Conservation (phyloP, 2,113 vertebrate species). For the Lipophrys pholis region DNA sequence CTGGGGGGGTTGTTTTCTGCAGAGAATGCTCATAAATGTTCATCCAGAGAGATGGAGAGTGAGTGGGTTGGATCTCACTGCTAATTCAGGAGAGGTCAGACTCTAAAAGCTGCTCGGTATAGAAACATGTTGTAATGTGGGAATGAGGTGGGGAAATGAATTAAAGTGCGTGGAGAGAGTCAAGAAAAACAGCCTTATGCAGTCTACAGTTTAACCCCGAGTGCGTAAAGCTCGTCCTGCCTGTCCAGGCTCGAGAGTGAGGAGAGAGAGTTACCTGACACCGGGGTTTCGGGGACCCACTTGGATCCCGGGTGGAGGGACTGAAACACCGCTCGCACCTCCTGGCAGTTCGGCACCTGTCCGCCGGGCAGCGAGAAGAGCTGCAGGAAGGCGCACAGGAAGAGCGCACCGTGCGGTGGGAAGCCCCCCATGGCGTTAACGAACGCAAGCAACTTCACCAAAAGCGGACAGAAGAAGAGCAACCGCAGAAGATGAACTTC, state of each 20-base stretch:
- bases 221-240: conserved; percentile 20
- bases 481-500: conserved; percentile 27
- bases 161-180: neutral
- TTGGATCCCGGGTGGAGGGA: conserved; percentile 83
- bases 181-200: too few species aligned
- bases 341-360: conserved; percentile 82
- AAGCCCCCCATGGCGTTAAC: conserved; percentile 59
- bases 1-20: neutral
- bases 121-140: neutral
- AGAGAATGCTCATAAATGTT: conserved; percentile 26
- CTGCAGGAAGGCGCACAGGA: conserved; percentile 72
- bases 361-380: conserved; percentile 63
- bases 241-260: neutral
- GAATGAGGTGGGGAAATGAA: neutral
- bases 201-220: neutral
- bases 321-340: conserved; percentile 83
- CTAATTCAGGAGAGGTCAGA: conserved; percentile 22
- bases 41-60: conserved; percentile 26
- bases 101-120: conserved; percentile 5
- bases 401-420: conserved; percentile 53
- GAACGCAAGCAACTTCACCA: neutral
- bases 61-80: conserved; percentile 38
- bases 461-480: neutral
- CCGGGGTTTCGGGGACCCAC: conserved; percentile 83
- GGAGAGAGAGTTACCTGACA: conserved; percentile 79